Evolutionary conservation across 2,888 invertebrate species (phyloP), one percentile per base, ranked within the genome.

Genomic region (Notodonta ziczac): DNA sequence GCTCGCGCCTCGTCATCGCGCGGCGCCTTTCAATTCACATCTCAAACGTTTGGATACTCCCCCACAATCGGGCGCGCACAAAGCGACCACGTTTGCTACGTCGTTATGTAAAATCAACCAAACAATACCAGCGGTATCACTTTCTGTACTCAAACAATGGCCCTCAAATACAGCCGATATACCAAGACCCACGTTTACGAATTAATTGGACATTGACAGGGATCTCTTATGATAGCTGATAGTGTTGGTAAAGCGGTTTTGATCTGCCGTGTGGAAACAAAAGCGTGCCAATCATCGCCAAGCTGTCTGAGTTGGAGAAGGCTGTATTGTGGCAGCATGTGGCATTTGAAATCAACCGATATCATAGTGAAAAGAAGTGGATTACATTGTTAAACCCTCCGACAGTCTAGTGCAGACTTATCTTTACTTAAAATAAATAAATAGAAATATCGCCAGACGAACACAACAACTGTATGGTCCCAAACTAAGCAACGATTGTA

Each of bases 91-190:
- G 90, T 88, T 89, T 88, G 87, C 89, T 88, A 89, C 83, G 90
- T 92, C 92, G 91, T 92, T 93, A 91, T 91, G 89, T 92, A 91
- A 91, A 91, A 86, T 86, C 87, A 75, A 65, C 84, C 88, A 92
- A 93, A 92, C 92, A 93, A 93, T 88, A 82, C 83, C 68, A 76
- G 81, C 82, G 81, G 85, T 89, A 91, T 93, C 91, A 88, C 86
- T 92, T 92, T 91, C 93, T 84, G 84, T 87, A 83, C 88, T 86
- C 86, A 86, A 89, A 91, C 90, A 91, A 92, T 87, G 79, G 85
- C 80, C 77, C 81, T 85, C 80, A 75, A 81, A 81, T 83, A 84
- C 84, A 83, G 68, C 80, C 62, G 69, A 58, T 72, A 66, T 77
- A 65, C 73, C 65, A 55, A 72, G 79, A 72, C 66, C 74, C 61